phyloP scores from a whole-genome alignment of 2,113 vertebrate genomes.

The Odontesthes bonariensis region DNA sequence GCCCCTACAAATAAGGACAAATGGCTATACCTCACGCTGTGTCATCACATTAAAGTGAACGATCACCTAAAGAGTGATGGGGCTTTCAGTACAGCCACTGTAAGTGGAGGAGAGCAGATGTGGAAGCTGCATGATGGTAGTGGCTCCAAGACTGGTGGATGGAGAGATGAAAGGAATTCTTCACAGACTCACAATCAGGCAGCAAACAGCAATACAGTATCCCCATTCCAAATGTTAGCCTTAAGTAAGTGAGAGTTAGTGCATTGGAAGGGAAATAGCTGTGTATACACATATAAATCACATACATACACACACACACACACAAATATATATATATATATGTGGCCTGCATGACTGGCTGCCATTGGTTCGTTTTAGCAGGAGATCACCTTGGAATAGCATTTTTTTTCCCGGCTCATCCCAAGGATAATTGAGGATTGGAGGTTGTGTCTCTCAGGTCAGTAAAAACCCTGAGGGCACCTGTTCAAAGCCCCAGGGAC shows the following conservation, averaged over 20 bases:
- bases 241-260: constrained; percentile 55
- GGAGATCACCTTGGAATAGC: constrained; percentile 34
- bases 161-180: constrained; percentile 56
- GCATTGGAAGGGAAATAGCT: constrained; percentile 10
- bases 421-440: constrained; percentile 61
- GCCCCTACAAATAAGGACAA: constrained; percentile 39
- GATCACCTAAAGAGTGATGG: constrained; percentile 52
- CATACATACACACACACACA: too few relatives aligned
- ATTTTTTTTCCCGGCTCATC: constrained; percentile 55
- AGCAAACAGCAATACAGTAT: constrained; percentile 49
- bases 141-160: constrained; percentile 30
- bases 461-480: constrained; percentile 36
- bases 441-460: constrained; percentile 34
- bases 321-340: too few relatives aligned
- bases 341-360: too few relatives aligned
- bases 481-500: constrained; percentile 58
- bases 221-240: constrained; percentile 57
- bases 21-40: constrained; percentile 20
- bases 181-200: constrained; percentile 26
- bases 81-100: constrained; percentile 49
- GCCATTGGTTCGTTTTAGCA: background rate
- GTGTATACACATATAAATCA: too few relatives aligned
- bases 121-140: constrained; percentile 11
- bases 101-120: constrained; percentile 29
- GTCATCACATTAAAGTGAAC: constrained; percentile 56